Conservation (phyloP, 2,113 vertebrate species). For the Oncorhynchus masou region DNA sequence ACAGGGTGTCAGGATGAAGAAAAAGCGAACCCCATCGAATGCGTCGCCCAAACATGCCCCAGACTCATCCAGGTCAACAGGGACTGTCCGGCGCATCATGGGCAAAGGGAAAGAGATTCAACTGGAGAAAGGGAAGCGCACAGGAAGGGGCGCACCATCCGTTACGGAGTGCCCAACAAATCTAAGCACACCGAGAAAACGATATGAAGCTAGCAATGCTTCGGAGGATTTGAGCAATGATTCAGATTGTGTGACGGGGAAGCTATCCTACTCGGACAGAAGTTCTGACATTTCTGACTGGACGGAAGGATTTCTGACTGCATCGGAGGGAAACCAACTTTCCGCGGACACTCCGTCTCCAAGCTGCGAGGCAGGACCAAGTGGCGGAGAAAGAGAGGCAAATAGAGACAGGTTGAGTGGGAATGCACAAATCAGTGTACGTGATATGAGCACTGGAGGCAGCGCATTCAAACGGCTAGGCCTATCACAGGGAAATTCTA, state of each 20-base stretch:
- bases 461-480: slow-evolving; percentile 11
- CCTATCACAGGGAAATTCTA: slow-evolving; percentile 40
- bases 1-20: slow-evolving; percentile 40
- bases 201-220: slow-evolving; percentile 68
- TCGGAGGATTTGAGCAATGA: slow-evolving; percentile 72
- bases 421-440: not conserved
- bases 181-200: slow-evolving; percentile 59
- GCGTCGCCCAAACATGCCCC: slow-evolving; percentile 70
- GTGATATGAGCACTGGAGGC: slow-evolving; percentile 10
- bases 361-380: slow-evolving; percentile 67
- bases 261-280: slow-evolving; percentile 84
- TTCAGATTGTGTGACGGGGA: slow-evolving; percentile 66
- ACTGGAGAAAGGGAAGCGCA: slow-evolving; percentile 43
- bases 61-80: slow-evolving; percentile 51
- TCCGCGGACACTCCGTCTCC: slow-evolving; percentile 62
- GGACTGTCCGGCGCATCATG: slow-evolving; percentile 38
- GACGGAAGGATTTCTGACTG: slow-evolving; percentile 78
- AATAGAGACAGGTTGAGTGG: slow-evolving; percentile 10
- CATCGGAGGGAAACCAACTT: slow-evolving; percentile 79
- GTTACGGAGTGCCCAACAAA: slow-evolving; percentile 39
- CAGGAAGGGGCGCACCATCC: slow-evolving; percentile 31
- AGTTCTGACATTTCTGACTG: slow-evolving; percentile 90
- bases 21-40: slow-evolving; percentile 47
- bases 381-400: slow-evolving; percentile 50
- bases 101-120: slow-evolving; percentile 50